phyloP scores from a whole-genome alignment of 2,113 vertebrate species.

The Anser brachyrhynchus region DNA sequence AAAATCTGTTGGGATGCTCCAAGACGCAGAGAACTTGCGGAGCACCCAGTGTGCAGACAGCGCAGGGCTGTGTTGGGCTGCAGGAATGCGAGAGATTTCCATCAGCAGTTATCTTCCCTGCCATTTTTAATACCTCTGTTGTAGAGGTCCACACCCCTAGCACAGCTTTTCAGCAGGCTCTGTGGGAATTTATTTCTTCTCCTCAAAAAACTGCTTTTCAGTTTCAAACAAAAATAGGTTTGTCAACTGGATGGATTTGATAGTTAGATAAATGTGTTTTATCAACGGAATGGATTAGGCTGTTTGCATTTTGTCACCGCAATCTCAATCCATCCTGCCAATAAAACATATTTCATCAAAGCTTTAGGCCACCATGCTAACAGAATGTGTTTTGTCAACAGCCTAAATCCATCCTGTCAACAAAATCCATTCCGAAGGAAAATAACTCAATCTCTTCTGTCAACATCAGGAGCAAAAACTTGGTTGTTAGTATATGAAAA shows the following conservation, averaged over 20 bases:
- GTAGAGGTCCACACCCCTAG: background rate
- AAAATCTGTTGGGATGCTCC: background rate
- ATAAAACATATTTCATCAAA: conserved; percentile 39
- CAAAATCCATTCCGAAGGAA: conserved; percentile 32
- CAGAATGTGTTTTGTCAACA: conserved; percentile 48
- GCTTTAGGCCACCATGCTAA: conserved; percentile 29
- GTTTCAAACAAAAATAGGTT: conserved; percentile 30
- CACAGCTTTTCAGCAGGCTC: background rate
- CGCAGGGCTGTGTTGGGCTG: accelerated
- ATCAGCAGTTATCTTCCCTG: background rate
- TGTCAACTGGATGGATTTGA: conserved; percentile 47
- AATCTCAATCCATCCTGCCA: conserved; percentile 52
- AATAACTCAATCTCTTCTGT: conserved; percentile 66
- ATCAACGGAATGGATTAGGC: conserved; percentile 57
- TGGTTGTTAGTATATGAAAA: background rate
- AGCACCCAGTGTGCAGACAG: accelerated
- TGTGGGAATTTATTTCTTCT: background rate
- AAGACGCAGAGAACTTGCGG: background rate
- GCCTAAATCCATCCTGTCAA: conserved; percentile 63
- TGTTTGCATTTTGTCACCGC: conserved; percentile 66
- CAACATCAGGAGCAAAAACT: conserved; percentile 37
- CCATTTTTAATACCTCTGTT: background rate
- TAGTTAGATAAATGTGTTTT: conserved; percentile 43
- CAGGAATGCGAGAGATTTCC: background rate
- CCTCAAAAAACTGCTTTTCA: background rate